Evolutionary conservation across 64 coral and sea anemone genomes (phyloP), one percentile per base, ranked within the genome.

Genomic region (Catalaphyllia jardinei): DNA sequence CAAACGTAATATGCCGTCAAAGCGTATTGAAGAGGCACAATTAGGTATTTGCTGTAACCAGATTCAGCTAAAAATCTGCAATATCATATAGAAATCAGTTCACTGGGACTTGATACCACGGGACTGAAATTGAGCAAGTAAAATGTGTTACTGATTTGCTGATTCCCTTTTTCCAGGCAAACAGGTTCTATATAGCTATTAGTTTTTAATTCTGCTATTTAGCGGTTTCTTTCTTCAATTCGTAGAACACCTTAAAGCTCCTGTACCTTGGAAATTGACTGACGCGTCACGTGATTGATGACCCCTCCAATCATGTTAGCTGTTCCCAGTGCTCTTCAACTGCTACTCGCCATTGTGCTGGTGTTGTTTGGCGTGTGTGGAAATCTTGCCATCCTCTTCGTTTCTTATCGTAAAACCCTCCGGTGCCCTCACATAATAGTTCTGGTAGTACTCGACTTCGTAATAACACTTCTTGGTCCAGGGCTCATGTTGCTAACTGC

Each of bases 401-500:
- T 80, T 31, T 80, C 55, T 25, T 61, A 80, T 31, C 55, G 78
- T 52, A 60, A 54, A 18, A 17, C 27, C 54, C 54, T 80, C 4
- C 61, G 78, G 31, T 61, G 52, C 60, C 78, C 78, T 61, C 78
- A 80, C 78, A 31, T 80, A 29, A 62, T 29, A 61, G 9, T 60
- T 55, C 60, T 80, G 55, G 78, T 54, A 31, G 78, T 28, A 30
- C 78, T 80, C 2, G 78, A 80, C 78, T 80, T 80, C 55, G 31
- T 54, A 60, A 54, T 28, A 31, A 61, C 78, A 31, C 55, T 80
- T 28, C 52, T 80, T 80, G 78, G 78, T 31, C 78, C 78, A 31
- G 78, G 78, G 25, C 3, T 80, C 78, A 60, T 18, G 15, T n/a
- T 80, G 2, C 25, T 80, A 54, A 80, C 50, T 61, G 15, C 14